phyloP scores from a whole-genome alignment of 2,888 invertebrate species.

The Chydorus sphaericus region DNA sequence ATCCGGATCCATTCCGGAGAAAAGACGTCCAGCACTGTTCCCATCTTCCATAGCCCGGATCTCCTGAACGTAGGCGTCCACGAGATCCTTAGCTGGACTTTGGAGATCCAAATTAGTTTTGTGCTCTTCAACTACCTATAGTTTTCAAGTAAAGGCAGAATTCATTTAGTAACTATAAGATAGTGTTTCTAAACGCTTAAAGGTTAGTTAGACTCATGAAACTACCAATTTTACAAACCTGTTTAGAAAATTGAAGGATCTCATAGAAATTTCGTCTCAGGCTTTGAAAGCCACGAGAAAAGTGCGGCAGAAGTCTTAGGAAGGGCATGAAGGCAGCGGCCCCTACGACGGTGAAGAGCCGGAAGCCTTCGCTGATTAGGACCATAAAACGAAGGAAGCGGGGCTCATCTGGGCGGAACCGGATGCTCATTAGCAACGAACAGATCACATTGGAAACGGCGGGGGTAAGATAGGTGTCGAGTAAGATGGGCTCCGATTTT shows the following conservation, averaged over 20 bases:
- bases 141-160: no score
- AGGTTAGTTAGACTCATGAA: no score
- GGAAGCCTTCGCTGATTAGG: conserved; percentile 80
- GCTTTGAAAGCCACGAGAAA: no score
- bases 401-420: conserved; percentile 61
- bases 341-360: conserved; percentile 65
- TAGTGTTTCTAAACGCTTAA: no score
- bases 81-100: conserved; percentile 66
- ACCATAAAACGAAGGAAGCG: conserved; percentile 64
- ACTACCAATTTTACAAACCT: no score
- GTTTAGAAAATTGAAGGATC: conserved; percentile 71
- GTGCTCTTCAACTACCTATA: no score
- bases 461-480: conserved; percentile 59
- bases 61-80: conserved; percentile 72
- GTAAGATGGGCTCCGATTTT: conserved; percentile 51
- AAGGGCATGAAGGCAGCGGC: conserved; percentile 71
- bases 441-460: conserved; percentile 83
- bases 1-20: conserved; percentile 76
- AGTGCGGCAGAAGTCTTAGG: conserved; percentile 47
- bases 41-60: conserved; percentile 67
- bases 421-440: conserved; percentile 73
- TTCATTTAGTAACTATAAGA: no score
- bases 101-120: no score
- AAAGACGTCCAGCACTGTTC: conserved; percentile 55
- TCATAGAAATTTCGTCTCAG: no score